A percentile compares a stretch with the other conserved stretches of the same genome.
Evolutionary conservation across 2,113 vertebrate genomes (phyloP).

Genomic region (Aythya baeri): DNA sequence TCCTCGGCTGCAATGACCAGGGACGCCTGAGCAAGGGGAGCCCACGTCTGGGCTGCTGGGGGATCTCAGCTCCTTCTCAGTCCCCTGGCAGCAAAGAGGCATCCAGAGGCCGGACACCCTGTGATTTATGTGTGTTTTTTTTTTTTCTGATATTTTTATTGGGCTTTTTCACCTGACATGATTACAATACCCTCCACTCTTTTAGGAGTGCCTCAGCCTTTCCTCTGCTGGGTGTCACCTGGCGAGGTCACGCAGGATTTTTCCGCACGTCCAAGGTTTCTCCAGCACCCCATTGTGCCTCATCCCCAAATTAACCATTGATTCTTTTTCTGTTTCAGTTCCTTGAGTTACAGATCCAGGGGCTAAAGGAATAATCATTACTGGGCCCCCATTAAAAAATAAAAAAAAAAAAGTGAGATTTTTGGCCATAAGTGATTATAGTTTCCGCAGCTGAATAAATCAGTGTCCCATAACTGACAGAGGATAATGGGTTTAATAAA

Average conservation of each 20-base stretch:
- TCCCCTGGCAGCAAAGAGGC: neutral
- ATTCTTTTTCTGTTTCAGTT: neutral
- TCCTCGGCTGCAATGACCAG: neutral
- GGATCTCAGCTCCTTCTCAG: too few relatives aligned
- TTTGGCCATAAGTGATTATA: conserved; percentile 10
- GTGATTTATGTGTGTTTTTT: neutral
- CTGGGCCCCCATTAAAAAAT: rapidly evolving
- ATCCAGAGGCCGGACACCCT: neutral
- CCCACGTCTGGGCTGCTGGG: neutral
- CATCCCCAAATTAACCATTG: neutral
- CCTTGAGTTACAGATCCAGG: neutral
- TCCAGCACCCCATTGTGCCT: neutral
- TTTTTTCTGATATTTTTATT: neutral
- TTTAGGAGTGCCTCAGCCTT: neutral
- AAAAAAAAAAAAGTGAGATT: neutral
- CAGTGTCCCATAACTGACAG: conserved; percentile 29
- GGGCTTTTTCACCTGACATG: neutral
- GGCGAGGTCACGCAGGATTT: neutral
- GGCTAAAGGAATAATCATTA: neutral
- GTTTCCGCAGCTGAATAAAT: neutral
- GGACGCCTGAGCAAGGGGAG: neutral
- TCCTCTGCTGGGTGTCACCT: neutral
- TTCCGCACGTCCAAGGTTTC: neutral
- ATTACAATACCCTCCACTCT: neutral
- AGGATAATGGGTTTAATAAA: conserved; percentile 61